Conservation (phyloP, 1,140 invertebrate species). For the Mamestra configurata region DNA sequence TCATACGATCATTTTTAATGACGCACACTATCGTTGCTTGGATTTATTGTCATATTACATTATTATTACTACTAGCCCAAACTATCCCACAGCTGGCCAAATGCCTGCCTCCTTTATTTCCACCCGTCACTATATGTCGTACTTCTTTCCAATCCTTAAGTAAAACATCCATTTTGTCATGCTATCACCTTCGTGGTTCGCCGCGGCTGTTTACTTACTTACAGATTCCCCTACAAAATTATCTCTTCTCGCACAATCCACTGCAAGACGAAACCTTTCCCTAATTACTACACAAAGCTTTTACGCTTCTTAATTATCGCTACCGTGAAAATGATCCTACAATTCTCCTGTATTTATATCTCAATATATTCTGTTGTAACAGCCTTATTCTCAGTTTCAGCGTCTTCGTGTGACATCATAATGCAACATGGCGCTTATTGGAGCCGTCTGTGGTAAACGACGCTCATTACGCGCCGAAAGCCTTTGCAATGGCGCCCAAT, state of each 20-base stretch:
- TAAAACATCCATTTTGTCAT: too few relatives aligned
- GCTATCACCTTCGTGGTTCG: too few relatives aligned
- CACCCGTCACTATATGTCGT: too few relatives aligned
- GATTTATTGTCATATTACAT: too few relatives aligned
- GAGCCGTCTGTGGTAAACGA: background rate
- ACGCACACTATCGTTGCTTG: too few relatives aligned
- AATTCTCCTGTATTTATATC: background rate
- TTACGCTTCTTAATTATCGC: background rate
- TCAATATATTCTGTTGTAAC: background rate
- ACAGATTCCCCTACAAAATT: too few relatives aligned
- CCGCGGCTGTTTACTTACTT: too few relatives aligned
- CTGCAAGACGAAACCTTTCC: background rate
- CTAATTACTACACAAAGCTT: background rate
- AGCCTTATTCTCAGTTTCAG: background rate
- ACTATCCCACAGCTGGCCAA: too few relatives aligned
- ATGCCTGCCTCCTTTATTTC: too few relatives aligned
- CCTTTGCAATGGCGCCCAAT: constrained; percentile 3
- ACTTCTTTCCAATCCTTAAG: too few relatives aligned
- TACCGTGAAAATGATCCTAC: background rate
- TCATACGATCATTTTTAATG: too few relatives aligned
- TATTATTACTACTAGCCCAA: too few relatives aligned
- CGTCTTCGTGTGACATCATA: constrained; percentile 9
- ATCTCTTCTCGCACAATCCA: background rate
- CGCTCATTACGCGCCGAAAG: constrained; percentile 2
- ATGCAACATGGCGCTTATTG: constrained; percentile 7